Evolutionary conservation across 2,888 invertebrate genomes (phyloP).

Genomic region (Hypercompe scribonia): DNA sequence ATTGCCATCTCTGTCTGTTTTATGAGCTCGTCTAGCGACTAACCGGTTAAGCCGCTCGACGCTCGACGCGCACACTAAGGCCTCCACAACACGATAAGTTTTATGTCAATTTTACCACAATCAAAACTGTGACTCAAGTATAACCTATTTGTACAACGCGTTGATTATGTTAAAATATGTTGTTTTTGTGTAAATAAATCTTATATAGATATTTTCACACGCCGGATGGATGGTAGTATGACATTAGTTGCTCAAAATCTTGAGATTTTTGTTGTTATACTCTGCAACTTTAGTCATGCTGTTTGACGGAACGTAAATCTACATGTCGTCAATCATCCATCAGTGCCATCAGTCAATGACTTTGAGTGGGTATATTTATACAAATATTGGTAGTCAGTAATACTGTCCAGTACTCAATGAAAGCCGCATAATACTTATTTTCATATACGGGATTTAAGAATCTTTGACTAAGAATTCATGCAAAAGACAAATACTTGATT

Average conservation of each 20-base stretch:
- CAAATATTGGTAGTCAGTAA: neutral
- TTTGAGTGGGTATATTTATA: neutral
- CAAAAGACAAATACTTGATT: neutral
- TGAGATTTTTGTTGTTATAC: neutral
- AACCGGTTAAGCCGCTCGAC: neutral
- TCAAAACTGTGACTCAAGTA: neutral
- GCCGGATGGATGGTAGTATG: neutral
- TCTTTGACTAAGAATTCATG: neutral
- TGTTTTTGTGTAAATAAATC: no score
- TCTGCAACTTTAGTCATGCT: neutral
- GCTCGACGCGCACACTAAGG: neutral
- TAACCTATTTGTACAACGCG: neutral
- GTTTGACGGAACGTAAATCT: neutral
- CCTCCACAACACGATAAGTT: neutral
- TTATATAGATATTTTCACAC: no score
- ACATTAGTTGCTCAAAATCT: neutral
- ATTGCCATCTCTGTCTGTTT: constrained; percentile 62
- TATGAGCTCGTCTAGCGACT: constrained; percentile 26
- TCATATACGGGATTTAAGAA: neutral
- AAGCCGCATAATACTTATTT: neutral
- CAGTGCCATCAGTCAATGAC: neutral
- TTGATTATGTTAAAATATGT: no score
- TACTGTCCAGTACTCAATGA: neutral
- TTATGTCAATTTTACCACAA: neutral
- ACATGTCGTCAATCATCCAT: neutral